Evolutionary conservation across 2,888 invertebrate genomes (phyloP).

Genomic region (Heliconius erato): DNA sequence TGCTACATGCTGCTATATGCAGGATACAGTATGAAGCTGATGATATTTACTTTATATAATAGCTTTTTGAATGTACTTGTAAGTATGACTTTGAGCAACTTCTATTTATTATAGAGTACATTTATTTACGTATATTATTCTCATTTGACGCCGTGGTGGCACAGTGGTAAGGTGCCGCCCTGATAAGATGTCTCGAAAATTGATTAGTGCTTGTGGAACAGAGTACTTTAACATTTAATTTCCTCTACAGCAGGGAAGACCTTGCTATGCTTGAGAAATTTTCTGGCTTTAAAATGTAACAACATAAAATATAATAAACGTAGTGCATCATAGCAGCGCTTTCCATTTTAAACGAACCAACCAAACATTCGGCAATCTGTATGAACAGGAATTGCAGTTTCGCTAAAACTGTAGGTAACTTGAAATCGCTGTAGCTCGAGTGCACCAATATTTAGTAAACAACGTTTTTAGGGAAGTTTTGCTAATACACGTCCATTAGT

Average conservation of each 20-base stretch:
- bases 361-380: not conserved
- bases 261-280: too few relatives aligned
- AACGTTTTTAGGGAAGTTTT: constrained; percentile 17
- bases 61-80: not conserved
- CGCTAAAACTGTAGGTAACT: constrained; percentile 15
- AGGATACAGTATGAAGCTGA: not conserved
- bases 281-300: too few relatives aligned
- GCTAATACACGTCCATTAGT: constrained; percentile 17
- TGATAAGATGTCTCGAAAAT: too few relatives aligned
- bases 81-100: not conserved
- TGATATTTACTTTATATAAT: constrained; percentile 13
- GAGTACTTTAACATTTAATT: too few relatives aligned
- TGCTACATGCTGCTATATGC: not conserved
- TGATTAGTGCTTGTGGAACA: too few relatives aligned
- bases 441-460: constrained; percentile 26
- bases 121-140: too few relatives aligned
- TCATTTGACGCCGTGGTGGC: too few relatives aligned
- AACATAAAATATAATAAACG: too few relatives aligned
- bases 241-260: too few relatives aligned
- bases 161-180: too few relatives aligned
- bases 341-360: not conserved
- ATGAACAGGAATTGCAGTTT: not conserved
- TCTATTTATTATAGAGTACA: too few relatives aligned
- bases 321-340: not conserved
- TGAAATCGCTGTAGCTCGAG: constrained; percentile 5